Base-by-base conservation (phyloP, 53 echinoderm and acorn worm genomes). In the Luidia sarsii region DNA sequence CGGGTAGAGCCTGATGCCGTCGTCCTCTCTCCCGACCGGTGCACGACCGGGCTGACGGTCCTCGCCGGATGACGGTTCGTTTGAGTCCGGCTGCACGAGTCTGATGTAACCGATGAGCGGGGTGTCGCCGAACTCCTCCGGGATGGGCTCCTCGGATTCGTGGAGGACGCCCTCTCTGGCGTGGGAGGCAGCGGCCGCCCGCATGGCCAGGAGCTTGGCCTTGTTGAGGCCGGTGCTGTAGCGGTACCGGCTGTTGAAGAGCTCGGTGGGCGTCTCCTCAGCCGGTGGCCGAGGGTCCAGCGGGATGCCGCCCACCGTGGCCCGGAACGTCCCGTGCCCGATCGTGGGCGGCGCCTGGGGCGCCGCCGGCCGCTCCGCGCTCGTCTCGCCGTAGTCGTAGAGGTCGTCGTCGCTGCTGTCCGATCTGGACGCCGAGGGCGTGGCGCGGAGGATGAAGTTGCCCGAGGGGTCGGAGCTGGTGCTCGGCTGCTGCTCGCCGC, bases 391-490 rank as follows among this genome's bases (percentile, higher is more conserved):
- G 16, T 91, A 89, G 71, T 94, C 94, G 25, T 94, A 94, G 23
- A 94, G 86, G 74, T 94, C 94, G 57, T 94, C 94, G 35, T 94
- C 94, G 55, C 94, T 94, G 59, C 94, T 94, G 39, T 90, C 91
- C 1, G 90, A 84, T 33, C 81, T 70, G 35, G 82, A 80, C 19
- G 85, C 87, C 2, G 94, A 83, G 49, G 83, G 86, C 59, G 79
- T 57, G 7, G 94, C 70, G 14, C 87, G 86, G 27, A 90, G 87
- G 28, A 75, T 79, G 50, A 90, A 90, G 71, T 90, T 90, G 30
- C 80, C 83, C 11, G 72, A 33, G n/a, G 84, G 49, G 60, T 84
- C 84, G 7, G 35, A 31, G 39, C 45, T 61, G 24, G 50, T 41
- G 43, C 59, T 61, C 11, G 29, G 36, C 46, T 43, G 38, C 43